These are phyloP conservation scores for Philopedon plagiatum DNA, from an alignment of 2,888 invertebrate species.

Conservation along the genomic window DNA sequence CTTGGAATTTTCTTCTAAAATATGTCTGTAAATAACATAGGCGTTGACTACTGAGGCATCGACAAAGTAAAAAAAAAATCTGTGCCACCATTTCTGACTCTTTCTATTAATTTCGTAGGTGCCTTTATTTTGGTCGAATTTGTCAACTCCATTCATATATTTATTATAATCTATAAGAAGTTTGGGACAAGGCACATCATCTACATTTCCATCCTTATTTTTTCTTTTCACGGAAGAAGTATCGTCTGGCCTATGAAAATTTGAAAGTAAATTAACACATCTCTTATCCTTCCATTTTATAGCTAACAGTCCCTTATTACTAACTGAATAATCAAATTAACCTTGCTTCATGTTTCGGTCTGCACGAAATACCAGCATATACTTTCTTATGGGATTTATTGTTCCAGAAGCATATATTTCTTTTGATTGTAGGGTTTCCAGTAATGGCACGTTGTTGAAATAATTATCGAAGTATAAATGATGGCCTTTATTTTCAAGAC, in stretches of 20 bases:
- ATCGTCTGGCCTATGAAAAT: constrained; percentile 55
- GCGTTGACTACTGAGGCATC: constrained; percentile 56
- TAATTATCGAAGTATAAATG: no score
- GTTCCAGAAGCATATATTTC: no score
- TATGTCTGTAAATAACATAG: constrained; percentile 38
- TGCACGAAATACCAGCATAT: no score
- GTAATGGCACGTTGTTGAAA: no score
- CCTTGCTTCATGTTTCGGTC: no score
- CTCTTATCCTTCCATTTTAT: constrained; percentile 58
- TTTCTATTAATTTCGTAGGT: constrained; percentile 57
- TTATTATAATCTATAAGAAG: constrained; percentile 56
- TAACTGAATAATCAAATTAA: no score
- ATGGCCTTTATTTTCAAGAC: no score
- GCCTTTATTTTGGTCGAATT: constrained; percentile 55
- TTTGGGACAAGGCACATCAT: constrained; percentile 53
- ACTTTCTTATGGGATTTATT: no score
- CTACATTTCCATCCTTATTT: constrained; percentile 52
- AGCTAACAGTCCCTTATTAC: constrained; percentile 51
- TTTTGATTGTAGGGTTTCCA: no score
- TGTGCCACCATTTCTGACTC: no score
- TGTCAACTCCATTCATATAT: constrained; percentile 59
- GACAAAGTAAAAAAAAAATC: constrained; percentile 56
- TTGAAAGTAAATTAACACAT: constrained; percentile 56
- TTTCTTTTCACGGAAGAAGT: constrained; percentile 39
- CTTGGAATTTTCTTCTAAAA: no score